Evolutionary conservation across 92 coral and sea anemone genomes (phyloP).

Genomic region (Virgularia gustaviana): DNA sequence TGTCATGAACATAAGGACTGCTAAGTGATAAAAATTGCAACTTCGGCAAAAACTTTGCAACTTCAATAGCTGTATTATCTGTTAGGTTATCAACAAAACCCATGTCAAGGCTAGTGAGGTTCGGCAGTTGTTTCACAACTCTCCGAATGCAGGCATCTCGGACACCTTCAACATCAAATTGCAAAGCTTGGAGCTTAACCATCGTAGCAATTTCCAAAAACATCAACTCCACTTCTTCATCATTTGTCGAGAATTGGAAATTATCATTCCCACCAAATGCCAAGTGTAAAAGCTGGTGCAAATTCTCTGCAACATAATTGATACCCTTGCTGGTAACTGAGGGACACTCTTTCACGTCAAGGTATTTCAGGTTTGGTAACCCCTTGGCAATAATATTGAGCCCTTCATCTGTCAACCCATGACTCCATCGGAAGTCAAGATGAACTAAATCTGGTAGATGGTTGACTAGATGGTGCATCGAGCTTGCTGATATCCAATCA

Average conservation of each 20-base stretch:
- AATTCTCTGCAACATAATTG: constrained; percentile 57
- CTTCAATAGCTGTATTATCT: constrained; percentile 63
- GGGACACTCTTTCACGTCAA: constrained; percentile 79
- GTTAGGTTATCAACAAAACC: constrained; percentile 78
- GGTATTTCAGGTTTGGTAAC: constrained; percentile 61
- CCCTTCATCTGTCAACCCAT: constrained; percentile 64
- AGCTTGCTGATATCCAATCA: constrained; percentile 79
- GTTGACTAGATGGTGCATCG: constrained; percentile 61
- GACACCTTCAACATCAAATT: constrained; percentile 75
- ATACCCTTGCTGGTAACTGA: constrained; percentile 77
- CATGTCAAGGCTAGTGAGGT: constrained; percentile 64
- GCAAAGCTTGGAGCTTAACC: constrained; percentile 62
- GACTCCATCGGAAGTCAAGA: constrained; percentile 82
- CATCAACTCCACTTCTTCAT: constrained; percentile 64
- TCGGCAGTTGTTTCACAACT: constrained; percentile 64
- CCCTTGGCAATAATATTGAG: constrained; percentile 65
- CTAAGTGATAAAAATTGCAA: constrained; percentile 71
- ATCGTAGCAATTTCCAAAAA: constrained; percentile 67
- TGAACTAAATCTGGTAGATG: constrained; percentile 60
- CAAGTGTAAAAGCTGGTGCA: constrained; percentile 60
- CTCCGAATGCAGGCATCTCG: constrained; percentile 64
- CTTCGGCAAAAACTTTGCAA: constrained; percentile 66
- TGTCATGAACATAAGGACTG: constrained; percentile 67
- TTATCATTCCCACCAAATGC: constrained; percentile 88
- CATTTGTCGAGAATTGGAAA: constrained; percentile 63